Conservation (phyloP, 2,113 vertebrate species). For the Mesocricetus auratus region DNA sequence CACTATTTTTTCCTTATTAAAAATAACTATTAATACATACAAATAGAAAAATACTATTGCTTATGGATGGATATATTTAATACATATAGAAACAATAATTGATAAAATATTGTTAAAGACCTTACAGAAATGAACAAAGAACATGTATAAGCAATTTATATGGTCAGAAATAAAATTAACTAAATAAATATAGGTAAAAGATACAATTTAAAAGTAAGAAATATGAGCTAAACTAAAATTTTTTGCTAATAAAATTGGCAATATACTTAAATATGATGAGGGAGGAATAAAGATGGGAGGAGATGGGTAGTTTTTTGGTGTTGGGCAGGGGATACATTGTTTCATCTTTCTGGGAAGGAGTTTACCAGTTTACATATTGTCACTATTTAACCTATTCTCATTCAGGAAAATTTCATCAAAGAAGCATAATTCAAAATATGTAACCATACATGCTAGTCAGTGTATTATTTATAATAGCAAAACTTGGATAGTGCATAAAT, state of each 20-base stretch:
- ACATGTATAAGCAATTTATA: background rate
- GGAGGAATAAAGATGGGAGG: background rate
- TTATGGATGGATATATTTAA: slow-evolving; percentile 17
- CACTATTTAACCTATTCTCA: background rate
- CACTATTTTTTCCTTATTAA: slow-evolving; percentile 4
- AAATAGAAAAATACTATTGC: background rate
- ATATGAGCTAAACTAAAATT: background rate
- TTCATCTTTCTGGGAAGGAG: slow-evolving; percentile 46
- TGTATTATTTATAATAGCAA: slow-evolving; percentile 47
- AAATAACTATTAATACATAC: background rate
- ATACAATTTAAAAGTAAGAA: background rate
- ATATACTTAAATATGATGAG: slow-evolving; percentile 10
- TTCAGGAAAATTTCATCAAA: background rate
- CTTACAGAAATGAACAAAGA: background rate
- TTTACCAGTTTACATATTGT: background rate
- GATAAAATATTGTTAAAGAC: background rate
- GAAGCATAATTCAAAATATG: background rate
- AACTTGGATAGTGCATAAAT: slow-evolving; percentile 9
- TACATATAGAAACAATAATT: background rate
- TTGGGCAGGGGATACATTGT: background rate
- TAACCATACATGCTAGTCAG: slow-evolving; percentile 13
- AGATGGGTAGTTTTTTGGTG: background rate
- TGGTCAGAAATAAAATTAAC: slow-evolving; percentile 23
- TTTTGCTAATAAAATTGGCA: slow-evolving; percentile 26
- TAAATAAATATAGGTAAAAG: slow-evolving; percentile 22